Evolutionary conservation across 1,140 invertebrate species (phyloP).

Genomic region (Platorchestia sp.): DNA sequence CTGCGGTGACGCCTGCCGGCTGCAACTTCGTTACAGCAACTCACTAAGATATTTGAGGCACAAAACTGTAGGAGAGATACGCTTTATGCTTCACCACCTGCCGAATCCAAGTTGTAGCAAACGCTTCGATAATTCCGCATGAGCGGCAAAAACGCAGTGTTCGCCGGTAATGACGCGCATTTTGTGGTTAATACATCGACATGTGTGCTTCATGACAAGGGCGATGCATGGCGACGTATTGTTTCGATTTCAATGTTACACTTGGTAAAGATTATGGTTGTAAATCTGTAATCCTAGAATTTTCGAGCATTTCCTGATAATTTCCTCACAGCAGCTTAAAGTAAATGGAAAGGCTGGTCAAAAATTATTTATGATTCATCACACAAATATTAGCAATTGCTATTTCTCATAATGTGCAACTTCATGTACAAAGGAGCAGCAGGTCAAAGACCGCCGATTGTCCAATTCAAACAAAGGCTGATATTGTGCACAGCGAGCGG

Average conservation of each 20-base stretch:
- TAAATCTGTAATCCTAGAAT: not conserved
- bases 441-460: not conserved
- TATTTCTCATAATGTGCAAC: not conserved
- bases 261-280: not conserved
- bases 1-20: not conserved
- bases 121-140: not conserved
- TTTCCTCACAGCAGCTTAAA: not conserved
- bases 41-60: not conserved
- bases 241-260: not conserved
- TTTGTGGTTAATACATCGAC: not conserved
- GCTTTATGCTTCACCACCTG: not conserved
- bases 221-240: not conserved
- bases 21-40: not conserved
- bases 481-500: not conserved
- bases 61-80: not conserved
- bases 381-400: not conserved
- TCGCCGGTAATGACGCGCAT: not conserved
- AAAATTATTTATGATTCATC: not conserved
- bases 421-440: not conserved
- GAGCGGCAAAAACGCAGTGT: not conserved
- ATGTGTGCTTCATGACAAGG: not conserved
- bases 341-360: not conserved
- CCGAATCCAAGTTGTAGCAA: not conserved
- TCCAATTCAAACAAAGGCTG: conserved; percentile 7
- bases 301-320: not conserved